Conservation (phyloP, 2,888 invertebrate genomes). For the Rotaria sp. region DNA sequence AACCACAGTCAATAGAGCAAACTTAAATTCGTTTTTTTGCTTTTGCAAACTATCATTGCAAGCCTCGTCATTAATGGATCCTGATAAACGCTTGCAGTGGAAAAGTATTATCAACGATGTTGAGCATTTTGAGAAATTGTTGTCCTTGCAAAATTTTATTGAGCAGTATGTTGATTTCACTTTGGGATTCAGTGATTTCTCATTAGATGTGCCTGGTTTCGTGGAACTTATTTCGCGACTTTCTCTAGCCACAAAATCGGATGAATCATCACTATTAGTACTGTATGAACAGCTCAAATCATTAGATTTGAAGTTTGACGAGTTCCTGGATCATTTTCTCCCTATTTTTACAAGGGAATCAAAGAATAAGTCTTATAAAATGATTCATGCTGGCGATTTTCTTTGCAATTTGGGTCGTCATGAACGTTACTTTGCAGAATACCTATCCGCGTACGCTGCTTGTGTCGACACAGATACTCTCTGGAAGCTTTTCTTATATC, state of each 20-base stretch:
- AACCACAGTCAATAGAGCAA: background rate
- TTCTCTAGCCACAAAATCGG: background rate
- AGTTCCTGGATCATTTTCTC: background rate
- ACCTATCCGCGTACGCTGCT: background rate
- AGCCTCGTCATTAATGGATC: background rate
- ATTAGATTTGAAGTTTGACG: background rate
- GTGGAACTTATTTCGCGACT: background rate
- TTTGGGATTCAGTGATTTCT: background rate
- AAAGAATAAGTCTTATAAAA: background rate
- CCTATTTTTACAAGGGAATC: background rate
- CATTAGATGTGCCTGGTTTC: background rate
- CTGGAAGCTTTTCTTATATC: background rate
- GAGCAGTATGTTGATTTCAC: background rate
- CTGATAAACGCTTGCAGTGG: background rate
- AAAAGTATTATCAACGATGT: background rate
- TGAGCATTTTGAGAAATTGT: background rate
- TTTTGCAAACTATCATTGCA: background rate
- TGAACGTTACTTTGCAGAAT: background rate
- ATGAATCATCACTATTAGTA: background rate
- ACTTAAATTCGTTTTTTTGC: background rate
- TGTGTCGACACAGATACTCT: background rate
- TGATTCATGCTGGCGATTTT: background rate
- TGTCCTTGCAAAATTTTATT: background rate
- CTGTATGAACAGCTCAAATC: background rate
- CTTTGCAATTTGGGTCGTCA: background rate